Evolutionary conservation across 2,797 vertebrate species (phyloP), one percentile per base, ranked within the genome.

Genomic region (Artibeus jamaicensis): DNA sequence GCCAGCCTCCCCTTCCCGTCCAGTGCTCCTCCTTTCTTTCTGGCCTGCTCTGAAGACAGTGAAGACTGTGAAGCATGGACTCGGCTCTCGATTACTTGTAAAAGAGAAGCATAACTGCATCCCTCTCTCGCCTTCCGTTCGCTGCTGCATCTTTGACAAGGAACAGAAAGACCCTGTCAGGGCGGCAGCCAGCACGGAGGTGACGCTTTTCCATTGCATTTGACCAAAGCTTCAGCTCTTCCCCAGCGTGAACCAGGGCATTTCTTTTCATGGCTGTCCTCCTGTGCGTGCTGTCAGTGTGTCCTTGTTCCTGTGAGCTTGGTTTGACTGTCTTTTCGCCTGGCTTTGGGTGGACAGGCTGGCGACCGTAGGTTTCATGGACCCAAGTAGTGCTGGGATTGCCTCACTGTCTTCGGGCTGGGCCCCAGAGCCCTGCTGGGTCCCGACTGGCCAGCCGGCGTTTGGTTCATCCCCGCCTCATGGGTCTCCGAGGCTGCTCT

Each of bases 301-400:
- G 94, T 93, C 89, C 70, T 81, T 92, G 91, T 96, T 79, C 92
- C 68, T 78, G 81, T 86, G 77, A 77, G 68, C 68, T 73, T 93
- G 70, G 39, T 42, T 53, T 85, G 22, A 21, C 81, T 95, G 68
- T 83, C 77, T 96, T 93, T 83, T 96, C n/a, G 2, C 90, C 81
- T 91, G 70, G 77, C 84, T 93, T 77, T 78, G 91, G 48, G 62
- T 78, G 83, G 68, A 85, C 70, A 67, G 32, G 65, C 42, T 83
- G 44, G 46, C 42, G 21, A 57, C 84, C 22, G 22, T 22, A 68
- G 85, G 67, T 57, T 90, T 50, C 81, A 15, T 8, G 50, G 37
- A 34, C 9, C 26, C 34, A 37, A 34, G 37, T 50, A 46, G 6
- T 78, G 29, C 48, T n/a, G 81, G 79, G 21, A n/a, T n/a, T n/a